phyloP scores from a whole-genome alignment of 92 coral and sea anemone genomes.

The Hydrozoanthus gracilis region DNA sequence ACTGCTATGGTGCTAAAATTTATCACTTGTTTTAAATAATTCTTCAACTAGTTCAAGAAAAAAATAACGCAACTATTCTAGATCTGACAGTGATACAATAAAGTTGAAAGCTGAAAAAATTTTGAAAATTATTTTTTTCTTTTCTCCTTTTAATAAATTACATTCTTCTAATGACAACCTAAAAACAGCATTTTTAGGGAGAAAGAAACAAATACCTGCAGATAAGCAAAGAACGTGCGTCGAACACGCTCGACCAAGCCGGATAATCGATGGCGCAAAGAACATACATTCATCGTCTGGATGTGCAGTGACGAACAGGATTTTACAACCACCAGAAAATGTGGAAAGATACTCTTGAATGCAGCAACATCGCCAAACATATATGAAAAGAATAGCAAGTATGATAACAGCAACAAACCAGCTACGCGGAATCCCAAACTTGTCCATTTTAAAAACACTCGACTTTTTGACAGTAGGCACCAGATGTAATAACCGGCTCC shows the following conservation, averaged over 20 bases:
- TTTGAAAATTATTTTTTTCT: too few relatives aligned
- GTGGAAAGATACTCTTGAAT: conserved; percentile 43
- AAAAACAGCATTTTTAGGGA: background rate
- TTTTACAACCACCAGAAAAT: conserved; percentile 56
- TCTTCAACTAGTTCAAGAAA: too few relatives aligned
- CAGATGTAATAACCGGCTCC: too few relatives aligned
- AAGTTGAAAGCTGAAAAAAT: too few relatives aligned
- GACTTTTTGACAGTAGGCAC: too few relatives aligned
- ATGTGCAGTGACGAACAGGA: conserved; percentile 92
- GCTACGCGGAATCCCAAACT: conserved; percentile 6
- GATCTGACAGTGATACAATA: too few relatives aligned
- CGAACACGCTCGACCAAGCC: conserved; percentile 62
- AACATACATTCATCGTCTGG: conserved; percentile 99
- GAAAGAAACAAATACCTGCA: conserved; percentile 58
- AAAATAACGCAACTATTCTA: too few relatives aligned
- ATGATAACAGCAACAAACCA: conserved; percentile 4
- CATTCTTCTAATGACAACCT: too few relatives aligned
- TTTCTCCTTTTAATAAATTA: background rate
- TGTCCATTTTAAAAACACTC: background rate
- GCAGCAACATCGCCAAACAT: conserved; percentile 35
- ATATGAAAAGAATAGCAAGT: conserved; percentile 16
- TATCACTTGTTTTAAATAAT: too few relatives aligned
- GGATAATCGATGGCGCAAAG: conserved; percentile 85
- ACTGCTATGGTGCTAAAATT: too few relatives aligned
- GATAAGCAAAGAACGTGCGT: conserved; percentile 81